Conservation (phyloP, 2,888 invertebrate species). For the Xylota segnis region DNA sequence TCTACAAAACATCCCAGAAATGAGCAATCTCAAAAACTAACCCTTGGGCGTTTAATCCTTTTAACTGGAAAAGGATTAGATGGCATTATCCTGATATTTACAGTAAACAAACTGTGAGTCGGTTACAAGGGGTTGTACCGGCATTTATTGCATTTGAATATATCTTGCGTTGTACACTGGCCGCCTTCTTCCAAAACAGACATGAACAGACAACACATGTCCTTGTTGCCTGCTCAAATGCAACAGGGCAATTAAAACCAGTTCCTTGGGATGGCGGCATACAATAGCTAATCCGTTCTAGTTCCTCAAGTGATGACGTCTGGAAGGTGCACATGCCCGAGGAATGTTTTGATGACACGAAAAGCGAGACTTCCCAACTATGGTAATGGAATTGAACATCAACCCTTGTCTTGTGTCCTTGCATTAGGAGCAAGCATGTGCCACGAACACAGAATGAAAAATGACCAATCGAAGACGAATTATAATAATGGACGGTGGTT, state of each 20-base stretch:
- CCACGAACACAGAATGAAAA: conserved; percentile 80
- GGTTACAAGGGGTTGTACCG: conserved; percentile 41
- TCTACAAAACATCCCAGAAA: conserved; percentile 20
- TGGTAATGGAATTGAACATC: conserved; percentile 16
- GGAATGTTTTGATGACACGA: conserved; percentile 17
- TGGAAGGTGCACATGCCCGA: conserved; percentile 3
- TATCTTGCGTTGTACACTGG: conserved; percentile 36
- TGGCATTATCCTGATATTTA: conserved; percentile 82
- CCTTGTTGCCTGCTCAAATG: conserved; percentile 7
- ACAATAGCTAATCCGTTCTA: conserved; percentile 50
- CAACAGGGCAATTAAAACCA: conserved; percentile 53
- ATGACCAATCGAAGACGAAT: conserved; percentile 82
- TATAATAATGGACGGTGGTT: conserved; percentile 64
- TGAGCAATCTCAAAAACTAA: conserved; percentile 41
- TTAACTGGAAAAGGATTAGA: conserved; percentile 81
- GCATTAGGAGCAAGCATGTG: conserved; percentile 32
- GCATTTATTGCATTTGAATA: conserved; percentile 54
- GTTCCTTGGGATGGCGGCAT: conserved; percentile 24
- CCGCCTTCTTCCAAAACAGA: conserved; percentile 70
- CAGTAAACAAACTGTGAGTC: conserved; percentile 80
- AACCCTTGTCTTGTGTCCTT: conserved; percentile 43
- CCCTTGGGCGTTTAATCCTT: conserved; percentile 77
- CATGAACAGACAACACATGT: not conserved
- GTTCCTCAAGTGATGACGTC: conserved; percentile 28
- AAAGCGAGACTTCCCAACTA: not conserved